Conservation (phyloP, 2,113 vertebrate genomes). For the Theropithecus gelada region DNA sequence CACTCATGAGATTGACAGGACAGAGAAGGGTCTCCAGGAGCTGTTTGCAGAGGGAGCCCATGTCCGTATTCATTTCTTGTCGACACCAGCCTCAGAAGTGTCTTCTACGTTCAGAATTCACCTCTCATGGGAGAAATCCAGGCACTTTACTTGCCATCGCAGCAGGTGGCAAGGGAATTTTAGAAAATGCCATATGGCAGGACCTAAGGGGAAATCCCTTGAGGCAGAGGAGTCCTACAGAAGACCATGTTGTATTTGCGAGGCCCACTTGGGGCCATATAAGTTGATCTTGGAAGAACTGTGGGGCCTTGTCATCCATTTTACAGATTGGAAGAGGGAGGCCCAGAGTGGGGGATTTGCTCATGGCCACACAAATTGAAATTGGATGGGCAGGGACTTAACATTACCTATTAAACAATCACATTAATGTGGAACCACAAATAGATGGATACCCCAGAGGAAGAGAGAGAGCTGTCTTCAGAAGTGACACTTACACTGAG, state of each 20-base stretch:
- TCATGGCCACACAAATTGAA: background rate
- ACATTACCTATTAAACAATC: background rate
- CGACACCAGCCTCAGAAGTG: background rate
- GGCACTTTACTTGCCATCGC: fast-evolving
- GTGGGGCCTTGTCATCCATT: background rate
- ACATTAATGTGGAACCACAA: background rate
- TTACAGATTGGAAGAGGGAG: background rate
- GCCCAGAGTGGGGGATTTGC: too few species aligned
- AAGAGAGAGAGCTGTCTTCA: background rate
- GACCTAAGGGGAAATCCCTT: background rate
- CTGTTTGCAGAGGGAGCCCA: background rate
- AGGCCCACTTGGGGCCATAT: background rate
- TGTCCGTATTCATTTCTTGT: background rate
- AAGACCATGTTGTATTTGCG: background rate
- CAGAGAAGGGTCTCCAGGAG: background rate
- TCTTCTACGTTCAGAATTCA: background rate
- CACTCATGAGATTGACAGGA: background rate
- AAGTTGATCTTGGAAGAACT: background rate
- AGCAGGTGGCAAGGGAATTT: background rate
- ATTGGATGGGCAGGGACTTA: background rate
- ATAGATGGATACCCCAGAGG: background rate
- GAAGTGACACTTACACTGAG: background rate
- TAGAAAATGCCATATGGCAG: background rate
- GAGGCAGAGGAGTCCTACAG: background rate
- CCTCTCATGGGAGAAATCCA: background rate